Conservation (phyloP, 2,113 vertebrate species). For the Rhinolophus ferrumequinum region DNA sequence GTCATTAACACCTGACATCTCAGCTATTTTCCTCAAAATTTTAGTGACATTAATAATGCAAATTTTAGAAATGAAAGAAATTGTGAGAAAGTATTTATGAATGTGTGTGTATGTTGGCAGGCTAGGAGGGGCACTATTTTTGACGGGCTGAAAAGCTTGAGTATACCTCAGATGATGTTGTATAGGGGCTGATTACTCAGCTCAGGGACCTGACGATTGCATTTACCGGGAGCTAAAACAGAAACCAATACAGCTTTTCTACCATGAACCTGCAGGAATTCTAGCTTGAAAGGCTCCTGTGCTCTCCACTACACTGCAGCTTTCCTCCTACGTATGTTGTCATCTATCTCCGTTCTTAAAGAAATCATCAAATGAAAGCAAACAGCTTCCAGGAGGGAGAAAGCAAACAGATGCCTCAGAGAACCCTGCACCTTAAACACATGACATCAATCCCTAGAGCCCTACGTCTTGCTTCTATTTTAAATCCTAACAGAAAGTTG, state of each 20-base stretch:
- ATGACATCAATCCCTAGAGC: background rate
- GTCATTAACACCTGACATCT: background rate
- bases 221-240: slow-evolving; percentile 1
- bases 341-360: background rate
- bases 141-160: background rate
- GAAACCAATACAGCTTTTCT: slow-evolving; percentile 42
- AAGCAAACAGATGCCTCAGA: background rate
- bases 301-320: background rate
- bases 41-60: background rate
- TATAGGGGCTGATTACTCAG: background rate
- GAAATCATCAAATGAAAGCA: background rate
- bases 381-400: no score
- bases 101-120: background rate
- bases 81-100: background rate
- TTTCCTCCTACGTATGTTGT: background rate
- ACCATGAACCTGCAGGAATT: background rate
- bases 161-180: background rate
- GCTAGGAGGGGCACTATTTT: background rate
- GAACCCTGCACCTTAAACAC: background rate
- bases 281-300: background rate
- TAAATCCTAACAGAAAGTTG: background rate
- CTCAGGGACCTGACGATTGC: background rate
- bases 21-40: background rate
- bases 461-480: background rate
- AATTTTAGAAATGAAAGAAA: background rate